These are phyloP conservation scores for Heliconius cydno DNA, from an alignment of 2,888 invertebrate genomes.

Conservation along the genomic window DNA sequence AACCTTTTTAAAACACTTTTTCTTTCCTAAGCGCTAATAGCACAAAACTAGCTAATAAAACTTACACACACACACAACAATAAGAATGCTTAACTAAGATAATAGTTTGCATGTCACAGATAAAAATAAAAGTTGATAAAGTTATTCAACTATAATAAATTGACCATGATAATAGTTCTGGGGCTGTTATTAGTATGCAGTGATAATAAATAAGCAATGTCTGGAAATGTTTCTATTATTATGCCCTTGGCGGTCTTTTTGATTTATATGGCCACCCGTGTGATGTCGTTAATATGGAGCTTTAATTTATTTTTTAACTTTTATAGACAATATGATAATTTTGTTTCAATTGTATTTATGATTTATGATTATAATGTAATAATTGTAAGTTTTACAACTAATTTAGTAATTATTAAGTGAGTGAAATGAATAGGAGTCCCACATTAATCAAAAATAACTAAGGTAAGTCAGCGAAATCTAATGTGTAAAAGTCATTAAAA, in stretches of 20 bases:
- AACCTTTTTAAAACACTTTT: too few species aligned
- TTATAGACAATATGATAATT: background rate
- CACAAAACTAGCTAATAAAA: background rate
- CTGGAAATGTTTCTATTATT: slow-evolving; percentile 40
- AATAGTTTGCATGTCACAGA: background rate
- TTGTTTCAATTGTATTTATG: background rate
- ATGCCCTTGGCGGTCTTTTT: slow-evolving; percentile 54
- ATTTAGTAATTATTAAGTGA: too few species aligned
- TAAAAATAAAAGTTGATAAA: slow-evolving; percentile 35
- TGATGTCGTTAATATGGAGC: slow-evolving; percentile 34
- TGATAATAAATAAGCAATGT: slow-evolving; percentile 51
- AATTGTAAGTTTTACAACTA: background rate
- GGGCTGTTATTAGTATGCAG: slow-evolving; percentile 52
- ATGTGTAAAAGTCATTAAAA: background rate
- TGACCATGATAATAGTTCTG: slow-evolving; percentile 51
- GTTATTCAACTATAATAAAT: slow-evolving; percentile 47
- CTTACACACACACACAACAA: too few species aligned
- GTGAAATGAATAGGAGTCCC: background rate
- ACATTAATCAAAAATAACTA: background rate
- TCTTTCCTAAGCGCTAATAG: too few species aligned
- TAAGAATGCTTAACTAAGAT: too few species aligned
- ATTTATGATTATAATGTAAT: background rate
- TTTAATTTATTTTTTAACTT: slow-evolving; percentile 22
- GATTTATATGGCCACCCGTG: slow-evolving; percentile 57
- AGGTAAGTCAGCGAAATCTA: background rate